Evolutionary conservation across 1,140 invertebrate genomes (phyloP), one percentile per base, ranked within the genome.

Genomic region (Penaeus indicus): DNA sequence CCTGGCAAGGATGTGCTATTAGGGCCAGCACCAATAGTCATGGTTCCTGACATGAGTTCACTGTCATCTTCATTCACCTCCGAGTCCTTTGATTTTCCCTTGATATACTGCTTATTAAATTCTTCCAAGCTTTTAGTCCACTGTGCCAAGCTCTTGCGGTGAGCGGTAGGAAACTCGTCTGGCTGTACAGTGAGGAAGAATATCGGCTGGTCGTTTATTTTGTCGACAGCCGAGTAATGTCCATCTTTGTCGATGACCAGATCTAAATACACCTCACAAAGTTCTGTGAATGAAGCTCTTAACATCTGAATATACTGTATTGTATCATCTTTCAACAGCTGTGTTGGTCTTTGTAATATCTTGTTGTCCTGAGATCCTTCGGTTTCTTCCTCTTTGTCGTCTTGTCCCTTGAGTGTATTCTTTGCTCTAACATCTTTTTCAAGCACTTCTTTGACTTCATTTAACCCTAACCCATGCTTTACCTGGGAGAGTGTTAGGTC

Each of bases 401-500:
- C 62, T 42, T 62, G 72, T 7, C 62, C n/a, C n/a, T 69, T 80
- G 47, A 84, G 69, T 16, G 91, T 89, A n/a, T 90, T 86, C 61
- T 92, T 19, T 93, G 93, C 92, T 8, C 93, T 93, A 8, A 92
- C 92, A 87, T 94, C 94, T 32, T 93, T 94, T 85, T 94, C 94
- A 18, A 96, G 91, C 64, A 96, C 94, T 79, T 94, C 94, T 72
- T 96, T 95, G 11, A 96, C 94, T 69, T 95, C 94, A 67, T 95
- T 94, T 1, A 95, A 91, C 75, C 94, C 95, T 47, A 95, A 93
- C 67, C 95, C 95, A 63, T 94, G 89, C 47, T 94, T 92, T 77
- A 95, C 94, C 47, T 95, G 94, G 91, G 94, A 94, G 38, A 96
- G 93, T 92, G 96, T 95, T 79, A 97, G 94, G 92, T 98, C 96